A percentile compares a stretch with the other conserved stretches of the same genome.
Evolutionary conservation across 1,140 invertebrate species (phyloP).

Genomic region (Lasaia peninsularis): DNA sequence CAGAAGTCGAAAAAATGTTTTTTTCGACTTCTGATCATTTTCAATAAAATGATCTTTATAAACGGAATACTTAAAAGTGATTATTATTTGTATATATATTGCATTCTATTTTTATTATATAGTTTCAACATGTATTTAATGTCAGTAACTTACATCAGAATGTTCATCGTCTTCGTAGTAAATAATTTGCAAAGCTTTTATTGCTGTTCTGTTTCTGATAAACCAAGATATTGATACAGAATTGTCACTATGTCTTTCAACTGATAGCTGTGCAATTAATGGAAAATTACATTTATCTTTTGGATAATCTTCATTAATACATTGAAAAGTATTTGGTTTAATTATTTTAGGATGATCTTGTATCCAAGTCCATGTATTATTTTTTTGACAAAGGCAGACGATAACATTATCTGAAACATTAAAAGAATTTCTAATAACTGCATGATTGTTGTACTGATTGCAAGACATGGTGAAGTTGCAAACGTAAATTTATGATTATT

Average conservation of each 20-base stretch:
- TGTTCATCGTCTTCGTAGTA: constrained; percentile 56
- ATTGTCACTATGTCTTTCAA: constrained; percentile 68
- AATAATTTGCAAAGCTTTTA: constrained; percentile 60
- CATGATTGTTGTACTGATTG: too few relatives aligned
- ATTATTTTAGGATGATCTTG: constrained; percentile 72
- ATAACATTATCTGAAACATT: constrained; percentile 60
- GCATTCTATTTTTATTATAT: too few relatives aligned
- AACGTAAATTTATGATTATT: too few relatives aligned
- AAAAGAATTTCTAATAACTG: too few relatives aligned
- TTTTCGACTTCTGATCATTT: too few relatives aligned
- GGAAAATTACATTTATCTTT: constrained; percentile 65
- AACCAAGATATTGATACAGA: constrained; percentile 68
- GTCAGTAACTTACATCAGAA: constrained; percentile 52
- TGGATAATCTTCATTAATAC: constrained; percentile 58
- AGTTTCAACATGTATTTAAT: too few relatives aligned
- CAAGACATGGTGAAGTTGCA: too few relatives aligned
- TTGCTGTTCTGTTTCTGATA: constrained; percentile 64
- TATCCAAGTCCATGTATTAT: constrained; percentile 71
- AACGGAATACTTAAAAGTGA: too few relatives aligned
- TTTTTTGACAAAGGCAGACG: constrained; percentile 64
- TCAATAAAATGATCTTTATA: too few relatives aligned
- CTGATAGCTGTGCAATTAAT: constrained; percentile 58
- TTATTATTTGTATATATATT: too few relatives aligned
- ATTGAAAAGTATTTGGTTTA: constrained; percentile 49
- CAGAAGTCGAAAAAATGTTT: too few relatives aligned